Percentiles rank a stretch among this genome's conserved stretches.
phyloP scores from a whole-genome alignment of 2,113 vertebrate species.

The Macaca nemestrina region DNA sequence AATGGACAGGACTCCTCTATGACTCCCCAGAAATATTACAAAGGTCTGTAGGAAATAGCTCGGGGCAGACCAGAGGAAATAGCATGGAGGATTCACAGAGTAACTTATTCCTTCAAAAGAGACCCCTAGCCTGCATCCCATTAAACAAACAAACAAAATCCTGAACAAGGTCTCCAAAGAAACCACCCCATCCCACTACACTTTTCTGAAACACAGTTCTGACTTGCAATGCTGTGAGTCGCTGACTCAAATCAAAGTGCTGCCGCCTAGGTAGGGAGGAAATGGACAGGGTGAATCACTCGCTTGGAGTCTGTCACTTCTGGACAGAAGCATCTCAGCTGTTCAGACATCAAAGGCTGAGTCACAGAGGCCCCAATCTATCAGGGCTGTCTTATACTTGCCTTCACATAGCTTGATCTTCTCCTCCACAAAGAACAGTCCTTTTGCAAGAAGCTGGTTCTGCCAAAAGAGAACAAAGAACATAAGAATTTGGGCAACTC shows the following conservation, averaged over 20 bases:
- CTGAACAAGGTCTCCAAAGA: not conserved
- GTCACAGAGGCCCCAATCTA: not conserved
- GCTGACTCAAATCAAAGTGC: not conserved
- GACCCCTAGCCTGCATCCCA: rapidly evolving
- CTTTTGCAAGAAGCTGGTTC: slow-evolving; percentile 96
- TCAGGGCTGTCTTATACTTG: slow-evolving; percentile 74
- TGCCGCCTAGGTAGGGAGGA: not conserved
- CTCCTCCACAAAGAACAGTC: slow-evolving; percentile 91
- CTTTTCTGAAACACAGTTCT: not conserved
- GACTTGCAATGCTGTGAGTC: not conserved
- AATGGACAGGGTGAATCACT: not conserved
- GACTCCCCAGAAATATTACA: not conserved
- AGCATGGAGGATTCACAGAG: rapidly evolving
- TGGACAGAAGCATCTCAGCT: slow-evolving; percentile 22
- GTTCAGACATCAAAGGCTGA: slow-evolving; percentile 54
- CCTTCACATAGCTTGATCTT: slow-evolving; percentile 92
- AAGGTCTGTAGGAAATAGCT: not conserved
- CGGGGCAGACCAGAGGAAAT: not conserved
- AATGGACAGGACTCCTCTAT: not conserved
- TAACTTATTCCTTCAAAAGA: not conserved
- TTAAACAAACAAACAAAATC: no score
- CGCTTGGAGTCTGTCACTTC: not conserved
- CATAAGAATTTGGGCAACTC: slow-evolving; percentile 56
- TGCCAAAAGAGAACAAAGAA: slow-evolving; percentile 84
- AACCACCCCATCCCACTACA: not conserved